Evolutionary conservation across 2,113 vertebrate species (phyloP).

Genomic region (Corythornis vintsioides): DNA sequence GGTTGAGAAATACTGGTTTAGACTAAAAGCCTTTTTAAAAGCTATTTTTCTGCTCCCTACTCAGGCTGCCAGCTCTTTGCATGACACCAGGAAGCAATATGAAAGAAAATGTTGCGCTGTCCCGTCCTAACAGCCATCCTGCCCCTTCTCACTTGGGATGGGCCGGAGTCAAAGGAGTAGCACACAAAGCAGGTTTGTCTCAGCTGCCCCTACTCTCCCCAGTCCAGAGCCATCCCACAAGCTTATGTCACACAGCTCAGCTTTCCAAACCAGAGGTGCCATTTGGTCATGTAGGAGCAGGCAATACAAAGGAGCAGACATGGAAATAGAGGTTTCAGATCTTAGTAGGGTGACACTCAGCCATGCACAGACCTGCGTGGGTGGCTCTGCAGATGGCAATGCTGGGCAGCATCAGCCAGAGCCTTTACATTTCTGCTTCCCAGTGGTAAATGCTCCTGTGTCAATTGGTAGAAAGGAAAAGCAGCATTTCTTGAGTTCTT

Average conservation of each 20-base stretch:
- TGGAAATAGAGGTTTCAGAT: not conserved
- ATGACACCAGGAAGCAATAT: not conserved
- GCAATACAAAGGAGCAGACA: not conserved
- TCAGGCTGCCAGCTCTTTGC: not conserved
- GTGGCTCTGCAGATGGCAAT: not conserved
- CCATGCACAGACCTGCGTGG: rapidly evolving
- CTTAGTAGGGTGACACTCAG: not conserved
- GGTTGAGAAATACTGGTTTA: not conserved
- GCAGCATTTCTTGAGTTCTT: not conserved
- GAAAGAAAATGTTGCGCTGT: rapidly evolving
- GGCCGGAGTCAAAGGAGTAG: not conserved
- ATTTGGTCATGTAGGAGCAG: not conserved
- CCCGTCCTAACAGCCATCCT: not conserved
- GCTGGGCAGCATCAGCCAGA: not conserved
- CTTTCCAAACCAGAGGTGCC: not conserved
- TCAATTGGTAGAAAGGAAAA: not conserved
- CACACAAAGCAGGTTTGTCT: not conserved
- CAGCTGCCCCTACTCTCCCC: not conserved
- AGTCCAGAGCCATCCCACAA: not conserved
- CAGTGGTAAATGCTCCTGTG: rapidly evolving
- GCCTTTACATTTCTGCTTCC: not conserved
- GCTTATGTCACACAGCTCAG: not conserved
- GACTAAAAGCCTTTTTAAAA: not conserved
- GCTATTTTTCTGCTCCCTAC: not conserved
- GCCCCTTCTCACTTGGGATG: not conserved